Conservation (phyloP, 2,113 vertebrate genomes). For the Climacteris rufus region DNA sequence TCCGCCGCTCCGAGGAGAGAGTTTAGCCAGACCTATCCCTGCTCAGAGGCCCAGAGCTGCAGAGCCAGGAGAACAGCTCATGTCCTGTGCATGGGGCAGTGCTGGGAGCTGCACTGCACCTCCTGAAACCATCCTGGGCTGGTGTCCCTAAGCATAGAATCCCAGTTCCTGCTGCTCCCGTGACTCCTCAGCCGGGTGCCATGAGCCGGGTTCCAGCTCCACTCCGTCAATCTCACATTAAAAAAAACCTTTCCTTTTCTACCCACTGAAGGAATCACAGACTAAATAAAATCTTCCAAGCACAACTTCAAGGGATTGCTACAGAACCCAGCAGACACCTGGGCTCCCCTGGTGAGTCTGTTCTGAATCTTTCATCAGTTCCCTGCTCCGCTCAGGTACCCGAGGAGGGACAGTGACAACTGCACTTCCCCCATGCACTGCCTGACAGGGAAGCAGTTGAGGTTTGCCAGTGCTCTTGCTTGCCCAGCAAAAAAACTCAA, state of each 20-base stretch:
- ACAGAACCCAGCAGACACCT: neutral
- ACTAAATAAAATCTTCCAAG: neutral
- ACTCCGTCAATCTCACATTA: neutral
- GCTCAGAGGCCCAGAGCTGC: neutral
- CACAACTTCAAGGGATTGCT: neutral
- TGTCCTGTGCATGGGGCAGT: neutral
- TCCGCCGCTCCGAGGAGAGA: slow-evolving; percentile 21
- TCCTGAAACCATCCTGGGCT: neutral
- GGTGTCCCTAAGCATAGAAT: neutral
- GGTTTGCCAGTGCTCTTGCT: neutral
- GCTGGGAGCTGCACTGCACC: neutral
- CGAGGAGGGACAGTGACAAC: neutral
- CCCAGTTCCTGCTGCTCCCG: neutral
- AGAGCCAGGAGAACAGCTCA: neutral
- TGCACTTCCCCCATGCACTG: neutral
- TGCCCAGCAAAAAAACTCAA: neutral
- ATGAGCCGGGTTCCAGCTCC: neutral
- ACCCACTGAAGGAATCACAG: neutral
- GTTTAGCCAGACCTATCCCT: neutral
- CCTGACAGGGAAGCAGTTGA: neutral
- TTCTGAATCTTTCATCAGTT: neutral
- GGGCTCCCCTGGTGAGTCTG: neutral
- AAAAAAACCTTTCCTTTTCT: neutral
- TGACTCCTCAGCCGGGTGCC: neutral
- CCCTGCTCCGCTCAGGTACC: neutral